phyloP scores from a whole-genome alignment of 2,888 invertebrate genomes.

The Seira sanloemensis region DNA sequence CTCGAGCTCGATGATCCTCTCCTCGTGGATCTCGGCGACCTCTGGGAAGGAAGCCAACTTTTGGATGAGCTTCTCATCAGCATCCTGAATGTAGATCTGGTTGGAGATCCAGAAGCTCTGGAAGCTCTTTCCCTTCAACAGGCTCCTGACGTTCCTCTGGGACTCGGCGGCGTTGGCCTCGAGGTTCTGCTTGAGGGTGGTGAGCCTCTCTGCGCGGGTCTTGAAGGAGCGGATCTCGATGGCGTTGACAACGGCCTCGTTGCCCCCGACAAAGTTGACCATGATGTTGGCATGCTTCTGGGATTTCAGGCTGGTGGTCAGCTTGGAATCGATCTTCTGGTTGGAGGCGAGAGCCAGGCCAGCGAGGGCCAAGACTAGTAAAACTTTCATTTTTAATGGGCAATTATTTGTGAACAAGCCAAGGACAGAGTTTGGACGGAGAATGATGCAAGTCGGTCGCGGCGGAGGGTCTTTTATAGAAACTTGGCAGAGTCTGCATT shows the following conservation, averaged over 20 bases:
- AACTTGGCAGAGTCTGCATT: no score
- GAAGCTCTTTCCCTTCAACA: background rate
- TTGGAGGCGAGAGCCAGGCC: constrained; percentile 15
- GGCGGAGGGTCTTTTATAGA: no score
- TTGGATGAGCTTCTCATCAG: background rate
- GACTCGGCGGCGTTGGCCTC: background rate
- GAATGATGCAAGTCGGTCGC: no score
- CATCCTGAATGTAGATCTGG: constrained; percentile 20
- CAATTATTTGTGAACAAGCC: no score
- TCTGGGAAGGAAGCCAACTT: constrained; percentile 18
- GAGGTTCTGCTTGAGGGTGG: background rate
- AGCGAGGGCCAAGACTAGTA: constrained; percentile 12
- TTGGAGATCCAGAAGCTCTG: constrained; percentile 34
- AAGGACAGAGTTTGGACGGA: no score
- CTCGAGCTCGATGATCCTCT: background rate
- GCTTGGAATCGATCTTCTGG: background rate
- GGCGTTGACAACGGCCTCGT: background rate
- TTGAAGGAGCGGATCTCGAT: constrained; percentile 15
- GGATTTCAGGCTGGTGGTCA: background rate
- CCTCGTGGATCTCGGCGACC: constrained; percentile 10
- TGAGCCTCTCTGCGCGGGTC: constrained; percentile 18
- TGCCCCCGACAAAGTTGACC: constrained; percentile 30
- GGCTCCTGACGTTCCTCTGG: constrained; percentile 11
- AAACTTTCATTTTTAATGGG: constrained; percentile 9
- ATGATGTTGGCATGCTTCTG: constrained; percentile 14